Percentiles rank a stretch among this genome's conserved stretches.
Evolutionary conservation across 2,888 invertebrate genomes (phyloP).

Genomic region (Machimus atricapillus): DNA sequence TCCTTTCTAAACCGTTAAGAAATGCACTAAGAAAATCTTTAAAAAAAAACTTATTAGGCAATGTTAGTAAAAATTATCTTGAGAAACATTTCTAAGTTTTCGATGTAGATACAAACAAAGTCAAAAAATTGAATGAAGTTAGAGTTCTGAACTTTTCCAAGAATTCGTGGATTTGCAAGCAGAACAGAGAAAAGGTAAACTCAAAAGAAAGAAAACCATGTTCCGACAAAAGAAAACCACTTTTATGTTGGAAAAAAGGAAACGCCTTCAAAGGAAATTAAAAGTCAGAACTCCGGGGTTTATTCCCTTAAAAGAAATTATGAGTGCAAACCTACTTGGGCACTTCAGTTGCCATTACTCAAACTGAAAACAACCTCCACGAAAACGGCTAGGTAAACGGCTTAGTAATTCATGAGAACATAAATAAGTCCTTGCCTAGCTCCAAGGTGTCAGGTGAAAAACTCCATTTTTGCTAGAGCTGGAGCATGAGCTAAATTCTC

Average conservation of each 20-base stretch:
- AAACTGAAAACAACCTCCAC: background rate
- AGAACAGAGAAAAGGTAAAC: background rate
- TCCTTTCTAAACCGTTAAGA: background rate
- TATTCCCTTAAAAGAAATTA: background rate
- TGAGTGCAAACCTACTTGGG: background rate
- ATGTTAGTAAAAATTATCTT: background rate
- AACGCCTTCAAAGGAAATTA: background rate
- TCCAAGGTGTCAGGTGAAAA: background rate
- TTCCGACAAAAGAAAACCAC: background rate
- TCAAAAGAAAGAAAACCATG: background rate
- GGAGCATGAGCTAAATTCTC: background rate
- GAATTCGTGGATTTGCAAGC: background rate
- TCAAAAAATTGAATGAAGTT: background rate
- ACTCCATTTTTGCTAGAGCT: background rate
- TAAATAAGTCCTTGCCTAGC: background rate
- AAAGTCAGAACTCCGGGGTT: background rate
- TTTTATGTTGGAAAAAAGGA: background rate
- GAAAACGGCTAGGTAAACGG: background rate
- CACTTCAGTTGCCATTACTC: background rate
- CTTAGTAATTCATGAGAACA: constrained; percentile 27
- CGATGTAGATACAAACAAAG: background rate
- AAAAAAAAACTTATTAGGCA: background rate
- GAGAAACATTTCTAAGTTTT: background rate
- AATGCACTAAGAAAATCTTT: background rate
- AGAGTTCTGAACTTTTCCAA: background rate